Percentiles rank a stretch among this genome's conserved stretches.
Conservation (phyloP, 1,140 invertebrate genomes). For the Uloborus diversus region DNA sequence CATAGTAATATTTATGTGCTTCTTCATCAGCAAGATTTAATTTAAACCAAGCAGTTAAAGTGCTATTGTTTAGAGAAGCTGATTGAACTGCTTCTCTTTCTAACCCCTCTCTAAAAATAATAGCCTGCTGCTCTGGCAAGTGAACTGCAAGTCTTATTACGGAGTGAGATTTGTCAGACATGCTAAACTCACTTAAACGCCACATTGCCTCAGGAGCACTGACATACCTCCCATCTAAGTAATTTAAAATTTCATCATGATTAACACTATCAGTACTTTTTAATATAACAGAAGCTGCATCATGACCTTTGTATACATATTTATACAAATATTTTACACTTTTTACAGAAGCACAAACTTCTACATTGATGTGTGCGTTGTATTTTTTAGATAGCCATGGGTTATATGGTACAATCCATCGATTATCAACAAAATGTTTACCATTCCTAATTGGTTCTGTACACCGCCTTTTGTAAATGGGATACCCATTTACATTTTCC, state of each 20-base stretch:
- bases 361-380: too few species aligned
- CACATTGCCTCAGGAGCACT: constrained; percentile 59
- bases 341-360: too few species aligned
- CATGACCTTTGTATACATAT: constrained; percentile 64
- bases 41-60: constrained; percentile 43
- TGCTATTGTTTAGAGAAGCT: constrained; percentile 1
- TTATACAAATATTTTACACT: too few species aligned
- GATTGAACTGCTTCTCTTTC: constrained; percentile 17
- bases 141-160: constrained; percentile 67
- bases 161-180: constrained; percentile 65
- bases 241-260: too few species aligned
- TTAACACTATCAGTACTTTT: background rate
- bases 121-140: constrained; percentile 65
- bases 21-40: too few species aligned
- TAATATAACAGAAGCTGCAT: constrained; percentile 55
- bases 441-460: too few species aligned
- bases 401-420: too few species aligned
- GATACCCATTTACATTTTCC: too few species aligned
- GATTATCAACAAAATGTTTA: constrained; percentile 58
- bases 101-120: constrained; percentile 58
- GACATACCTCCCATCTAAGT: constrained; percentile 59
- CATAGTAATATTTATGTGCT: too few species aligned
- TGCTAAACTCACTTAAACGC: constrained; percentile 58
- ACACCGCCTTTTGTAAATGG: too few species aligned
- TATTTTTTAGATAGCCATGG: constrained; percentile 60